phyloP scores from a whole-genome alignment of 2,113 vertebrate species.

The Gopherus flavomarginatus region DNA sequence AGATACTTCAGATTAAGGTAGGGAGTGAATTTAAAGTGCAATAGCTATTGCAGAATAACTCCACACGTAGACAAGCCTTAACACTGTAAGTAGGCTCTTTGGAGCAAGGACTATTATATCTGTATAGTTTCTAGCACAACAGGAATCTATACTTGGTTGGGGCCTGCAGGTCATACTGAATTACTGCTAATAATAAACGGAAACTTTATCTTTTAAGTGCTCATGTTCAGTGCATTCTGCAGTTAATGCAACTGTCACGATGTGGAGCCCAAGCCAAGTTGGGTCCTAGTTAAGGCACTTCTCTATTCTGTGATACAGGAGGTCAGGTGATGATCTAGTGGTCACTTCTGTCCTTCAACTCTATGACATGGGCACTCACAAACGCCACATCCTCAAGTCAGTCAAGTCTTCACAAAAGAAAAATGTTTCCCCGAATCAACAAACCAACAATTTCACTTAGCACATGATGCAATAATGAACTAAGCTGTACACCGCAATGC shows the following conservation, averaged over 20 bases:
- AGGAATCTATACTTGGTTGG: not conserved
- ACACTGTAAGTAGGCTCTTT: not conserved
- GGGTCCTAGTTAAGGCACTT: not conserved
- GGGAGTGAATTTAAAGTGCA: not conserved
- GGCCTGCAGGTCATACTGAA: not conserved
- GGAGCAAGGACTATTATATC: not conserved
- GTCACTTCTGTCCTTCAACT: not conserved
- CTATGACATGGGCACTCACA: not conserved
- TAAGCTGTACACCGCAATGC: constrained; percentile 52
- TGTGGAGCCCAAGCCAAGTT: not conserved
- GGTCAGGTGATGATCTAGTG: not conserved
- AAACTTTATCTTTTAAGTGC: not conserved
- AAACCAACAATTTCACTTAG: constrained; percentile 21
- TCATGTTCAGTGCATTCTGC: not conserved
- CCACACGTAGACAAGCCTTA: not conserved
- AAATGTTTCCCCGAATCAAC: not conserved
- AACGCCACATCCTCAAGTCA: not conserved
- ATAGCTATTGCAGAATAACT: not conserved
- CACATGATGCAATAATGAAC: constrained; percentile 29
- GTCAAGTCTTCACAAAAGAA: not conserved
- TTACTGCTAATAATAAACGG: not conserved
- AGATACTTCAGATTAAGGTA: not conserved
- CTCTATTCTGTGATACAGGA: not conserved
- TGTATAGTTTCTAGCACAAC: not conserved
- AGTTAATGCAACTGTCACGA: not conserved